A percentile compares a stretch with the other conserved stretches of the same genome.
phyloP scores from a whole-genome alignment of 2,888 invertebrate genomes.

The Nesidiocoris tenuis region DNA sequence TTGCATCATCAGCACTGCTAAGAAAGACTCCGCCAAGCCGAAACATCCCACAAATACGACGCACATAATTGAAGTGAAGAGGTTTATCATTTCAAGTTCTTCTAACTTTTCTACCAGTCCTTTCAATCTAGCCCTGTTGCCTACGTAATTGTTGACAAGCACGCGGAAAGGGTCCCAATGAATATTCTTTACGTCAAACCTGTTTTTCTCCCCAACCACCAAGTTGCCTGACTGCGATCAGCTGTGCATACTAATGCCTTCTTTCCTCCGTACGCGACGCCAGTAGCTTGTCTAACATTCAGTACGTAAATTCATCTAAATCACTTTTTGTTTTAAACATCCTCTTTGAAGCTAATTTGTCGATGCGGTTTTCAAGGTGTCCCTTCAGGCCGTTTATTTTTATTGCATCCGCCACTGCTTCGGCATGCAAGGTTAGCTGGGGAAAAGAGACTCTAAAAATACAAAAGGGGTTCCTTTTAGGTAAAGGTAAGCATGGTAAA shows the following conservation, averaged over 20 bases:
- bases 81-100: no score
- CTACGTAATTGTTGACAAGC: slow-evolving; percentile 32
- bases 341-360: slow-evolving; percentile 36
- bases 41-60: no score
- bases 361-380: slow-evolving; percentile 33
- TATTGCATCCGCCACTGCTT: slow-evolving; percentile 22
- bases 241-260: slow-evolving; percentile 31
- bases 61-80: no score
- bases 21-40: no score
- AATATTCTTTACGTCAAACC: slow-evolving; percentile 31
- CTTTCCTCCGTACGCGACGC: slow-evolving; percentile 5
- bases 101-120: no score
- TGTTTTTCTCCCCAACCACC: slow-evolving; percentile 32
- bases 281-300: slow-evolving; percentile 39
- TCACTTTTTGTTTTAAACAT: slow-evolving; percentile 38
- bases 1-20: no score
- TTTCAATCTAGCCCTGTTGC: no score
- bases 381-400: not conserved
- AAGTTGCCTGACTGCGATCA: slow-evolving; percentile 28
- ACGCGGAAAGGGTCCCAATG: slow-evolving; percentile 21
- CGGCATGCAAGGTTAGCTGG: no score
- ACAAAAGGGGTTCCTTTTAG: no score
- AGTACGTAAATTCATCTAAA: slow-evolving; percentile 39
- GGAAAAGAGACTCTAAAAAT: no score
- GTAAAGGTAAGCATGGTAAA: no score